A percentile compares a stretch with the other conserved stretches of the same genome.
These are phyloP conservation scores for Chironomus tepperi DNA, from an alignment of 1,140 invertebrate genomes.

Conservation along the genomic window DNA sequence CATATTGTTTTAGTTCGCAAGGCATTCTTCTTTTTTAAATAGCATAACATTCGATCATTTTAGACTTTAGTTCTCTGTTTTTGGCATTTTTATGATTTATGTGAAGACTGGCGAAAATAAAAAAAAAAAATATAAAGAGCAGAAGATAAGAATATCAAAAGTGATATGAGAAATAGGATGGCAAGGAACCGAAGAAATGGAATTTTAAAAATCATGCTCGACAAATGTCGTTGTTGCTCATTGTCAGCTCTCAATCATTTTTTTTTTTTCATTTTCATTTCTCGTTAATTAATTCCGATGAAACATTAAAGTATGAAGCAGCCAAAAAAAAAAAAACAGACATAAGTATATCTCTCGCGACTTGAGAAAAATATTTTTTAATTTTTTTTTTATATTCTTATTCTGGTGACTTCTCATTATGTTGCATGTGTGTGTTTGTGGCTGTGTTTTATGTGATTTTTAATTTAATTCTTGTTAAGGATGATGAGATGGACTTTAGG, in stretches of 20 bases:
- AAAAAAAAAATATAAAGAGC: background rate
- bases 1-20: background rate
- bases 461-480: background rate
- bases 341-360: background rate
- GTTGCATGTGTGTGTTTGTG: background rate
- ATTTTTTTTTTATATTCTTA: background rate
- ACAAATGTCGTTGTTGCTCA: constrained; percentile 10
- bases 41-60: background rate
- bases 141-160: background rate
- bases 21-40: background rate
- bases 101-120: background rate
- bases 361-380: constrained; percentile 7
- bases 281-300: constrained; percentile 8
- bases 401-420: background rate
- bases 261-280: background rate
- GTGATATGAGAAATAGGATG: background rate
- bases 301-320: background rate
- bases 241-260: constrained; percentile 20
- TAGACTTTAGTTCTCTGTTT: background rate
- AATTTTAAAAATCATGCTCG: background rate
- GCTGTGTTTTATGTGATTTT: background rate
- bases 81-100: constrained; percentile 24
- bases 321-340: background rate
- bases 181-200: background rate
- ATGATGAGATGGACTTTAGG: too few species aligned